A percentile compares a stretch with the other conserved stretches of the same genome.
phyloP scores from a whole-genome alignment of 1,140 invertebrate genomes.

The Pristionchus pacificus region DNA sequence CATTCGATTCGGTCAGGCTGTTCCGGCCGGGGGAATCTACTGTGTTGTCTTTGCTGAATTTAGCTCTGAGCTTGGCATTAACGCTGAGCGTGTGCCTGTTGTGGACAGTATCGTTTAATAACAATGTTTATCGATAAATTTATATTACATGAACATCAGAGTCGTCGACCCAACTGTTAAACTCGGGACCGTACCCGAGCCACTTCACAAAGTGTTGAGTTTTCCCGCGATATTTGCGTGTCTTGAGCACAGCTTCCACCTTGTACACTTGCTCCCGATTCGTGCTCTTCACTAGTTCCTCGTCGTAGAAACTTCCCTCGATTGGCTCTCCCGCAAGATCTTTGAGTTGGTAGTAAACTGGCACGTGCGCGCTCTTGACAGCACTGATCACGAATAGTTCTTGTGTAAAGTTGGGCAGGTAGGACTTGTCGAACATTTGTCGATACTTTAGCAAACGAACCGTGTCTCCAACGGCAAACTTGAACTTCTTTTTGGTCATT shows the following conservation, averaged over 20 bases:
- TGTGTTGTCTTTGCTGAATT: neutral
- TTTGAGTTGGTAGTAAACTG: neutral
- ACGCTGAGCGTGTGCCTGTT: neutral
- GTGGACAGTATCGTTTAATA: neutral
- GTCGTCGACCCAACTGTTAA: neutral
- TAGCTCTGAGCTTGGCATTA: neutral
- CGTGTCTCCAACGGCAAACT: neutral
- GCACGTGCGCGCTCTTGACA: neutral
- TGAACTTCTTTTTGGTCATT: neutral
- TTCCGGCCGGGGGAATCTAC: neutral
- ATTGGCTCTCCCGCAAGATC: neutral
- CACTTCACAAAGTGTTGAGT: neutral
- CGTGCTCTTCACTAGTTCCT: neutral
- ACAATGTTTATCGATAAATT: too few species aligned
- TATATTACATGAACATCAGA: neutral
- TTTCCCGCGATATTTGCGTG: neutral
- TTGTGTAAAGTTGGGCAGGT: neutral
- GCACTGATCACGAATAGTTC: neutral
- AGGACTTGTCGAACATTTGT: neutral
- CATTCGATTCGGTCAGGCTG: neutral
- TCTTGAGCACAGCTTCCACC: neutral
- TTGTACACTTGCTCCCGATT: neutral
- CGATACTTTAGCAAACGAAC: neutral
- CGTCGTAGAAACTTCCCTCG: neutral
- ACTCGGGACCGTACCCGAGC: neutral